These are phyloP conservation scores for Drosophila yakuba DNA, from an alignment of 1,140 invertebrate genomes.

Conservation along the genomic window DNA sequence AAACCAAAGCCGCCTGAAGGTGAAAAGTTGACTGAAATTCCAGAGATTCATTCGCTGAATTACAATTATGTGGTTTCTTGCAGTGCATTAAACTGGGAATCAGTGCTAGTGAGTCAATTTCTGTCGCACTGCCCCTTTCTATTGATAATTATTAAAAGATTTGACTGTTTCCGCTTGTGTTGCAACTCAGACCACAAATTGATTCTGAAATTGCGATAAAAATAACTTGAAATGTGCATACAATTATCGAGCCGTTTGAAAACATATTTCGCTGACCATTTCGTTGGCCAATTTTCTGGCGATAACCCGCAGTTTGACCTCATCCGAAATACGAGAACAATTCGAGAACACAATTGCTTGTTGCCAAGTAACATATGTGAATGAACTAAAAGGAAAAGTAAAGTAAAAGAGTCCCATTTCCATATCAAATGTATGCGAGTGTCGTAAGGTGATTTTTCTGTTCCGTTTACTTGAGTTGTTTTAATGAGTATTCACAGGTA, in stretches of 20 bases:
- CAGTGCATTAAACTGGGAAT: conserved; percentile 29
- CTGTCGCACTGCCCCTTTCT: background rate
- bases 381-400: conserved; percentile 39
- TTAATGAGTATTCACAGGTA: conserved; percentile 25
- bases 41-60: conserved; percentile 23
- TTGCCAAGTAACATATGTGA: conserved; percentile 59
- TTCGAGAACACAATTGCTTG: conserved; percentile 30
- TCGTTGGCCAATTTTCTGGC: conserved; percentile 11
- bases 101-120: conserved; percentile 27
- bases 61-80: conserved; percentile 5
- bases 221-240: conserved; percentile 28
- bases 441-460: conserved; percentile 42
- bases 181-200: conserved; percentile 23
- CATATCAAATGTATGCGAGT: conserved; percentile 68
- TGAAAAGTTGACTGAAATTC: conserved; percentile 25
- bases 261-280: conserved; percentile 4
- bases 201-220: conserved; percentile 10
- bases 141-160: conserved; percentile 23
- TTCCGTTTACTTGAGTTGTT: conserved; percentile 5
- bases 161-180: conserved; percentile 25
- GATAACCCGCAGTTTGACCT: conserved; percentile 30
- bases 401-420: conserved; percentile 46
- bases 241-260: conserved; percentile 8
- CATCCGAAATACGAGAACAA: conserved; percentile 19
- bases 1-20: conserved; percentile 12